Percentiles rank a stretch among this genome's conserved stretches.
Conservation (phyloP, 1,140 invertebrate genomes). For the Elymnias hypermnestra region DNA sequence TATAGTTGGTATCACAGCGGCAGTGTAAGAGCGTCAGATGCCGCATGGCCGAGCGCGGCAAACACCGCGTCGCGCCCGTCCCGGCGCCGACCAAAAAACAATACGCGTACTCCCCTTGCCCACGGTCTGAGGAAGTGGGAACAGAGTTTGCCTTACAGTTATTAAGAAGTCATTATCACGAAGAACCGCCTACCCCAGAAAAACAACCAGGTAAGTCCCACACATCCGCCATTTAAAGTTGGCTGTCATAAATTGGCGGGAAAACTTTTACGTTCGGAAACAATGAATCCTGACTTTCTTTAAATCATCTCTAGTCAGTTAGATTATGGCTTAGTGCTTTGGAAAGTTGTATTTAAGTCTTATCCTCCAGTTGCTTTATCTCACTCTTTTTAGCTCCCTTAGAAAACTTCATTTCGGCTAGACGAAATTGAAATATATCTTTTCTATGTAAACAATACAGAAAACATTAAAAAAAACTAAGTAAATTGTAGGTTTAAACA, state of each 20-base stretch:
- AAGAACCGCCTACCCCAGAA: constrained; percentile 45
- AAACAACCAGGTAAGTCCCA: constrained; percentile 49
- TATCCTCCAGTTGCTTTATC: too few species aligned
- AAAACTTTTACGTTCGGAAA: constrained; percentile 30
- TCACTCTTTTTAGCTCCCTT: too few species aligned
- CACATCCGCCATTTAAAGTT: constrained; percentile 2
- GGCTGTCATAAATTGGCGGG: constrained; percentile 27
- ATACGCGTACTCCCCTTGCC: constrained; percentile 77
- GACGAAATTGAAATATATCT: too few species aligned
- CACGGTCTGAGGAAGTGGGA: constrained; percentile 76
- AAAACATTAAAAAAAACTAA: too few species aligned
- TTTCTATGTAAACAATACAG: too few species aligned
- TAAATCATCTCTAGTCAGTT: too few species aligned
- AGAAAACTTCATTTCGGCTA: too few species aligned
- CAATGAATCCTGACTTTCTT: too few species aligned
- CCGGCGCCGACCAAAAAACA: constrained; percentile 75
- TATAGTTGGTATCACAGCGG: constrained; percentile 22
- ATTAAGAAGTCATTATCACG: constrained; percentile 34
- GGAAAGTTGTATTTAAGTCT: too few species aligned
- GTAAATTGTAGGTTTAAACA: too few species aligned
- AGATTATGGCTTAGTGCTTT: too few species aligned
- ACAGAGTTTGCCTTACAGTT: constrained; percentile 62
- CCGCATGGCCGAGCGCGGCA: constrained; percentile 68
- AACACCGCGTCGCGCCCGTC: constrained; percentile 64
- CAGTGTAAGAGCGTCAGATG: constrained; percentile 43